Evolutionary conservation across 2,797 vertebrate species (phyloP).

Genomic region (Phalloptychus januarius): DNA sequence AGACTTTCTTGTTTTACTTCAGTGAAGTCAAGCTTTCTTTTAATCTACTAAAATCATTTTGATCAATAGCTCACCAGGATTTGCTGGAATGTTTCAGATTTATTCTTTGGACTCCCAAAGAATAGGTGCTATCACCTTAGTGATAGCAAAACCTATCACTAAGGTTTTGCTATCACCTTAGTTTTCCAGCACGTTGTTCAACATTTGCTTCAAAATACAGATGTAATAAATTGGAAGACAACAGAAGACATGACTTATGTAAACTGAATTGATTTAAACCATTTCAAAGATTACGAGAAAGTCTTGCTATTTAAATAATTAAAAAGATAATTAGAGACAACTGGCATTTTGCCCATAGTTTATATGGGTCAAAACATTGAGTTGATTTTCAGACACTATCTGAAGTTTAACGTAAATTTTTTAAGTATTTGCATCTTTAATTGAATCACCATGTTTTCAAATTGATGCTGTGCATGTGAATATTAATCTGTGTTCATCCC

Average conservation of each 20-base stretch:
- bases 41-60: not conserved
- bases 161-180: too few relatives aligned
- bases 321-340: not conserved
- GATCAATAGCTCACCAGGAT: not conserved
- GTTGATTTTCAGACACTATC: not conserved
- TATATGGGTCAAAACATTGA: not conserved
- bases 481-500: slow-evolving; percentile 46
- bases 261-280: not conserved
- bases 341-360: not conserved
- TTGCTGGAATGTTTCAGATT: not conserved
- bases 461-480: slow-evolving; percentile 64
- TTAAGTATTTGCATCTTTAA: not conserved
- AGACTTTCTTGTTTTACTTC: too few relatives aligned
- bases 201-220: not conserved
- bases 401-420: not conserved
- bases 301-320: not conserved
- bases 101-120: not conserved
- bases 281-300: not conserved
- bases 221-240: not conserved
- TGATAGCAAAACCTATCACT: too few relatives aligned
- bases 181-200: not conserved
- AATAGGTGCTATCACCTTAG: too few relatives aligned
- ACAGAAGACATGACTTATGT: not conserved
- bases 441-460: slow-evolving; percentile 46
- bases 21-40: not conserved